Evolutionary conservation across 2,113 vertebrate species (phyloP).

Genomic region (Gnathonemus echidnorhynchus): DNA sequence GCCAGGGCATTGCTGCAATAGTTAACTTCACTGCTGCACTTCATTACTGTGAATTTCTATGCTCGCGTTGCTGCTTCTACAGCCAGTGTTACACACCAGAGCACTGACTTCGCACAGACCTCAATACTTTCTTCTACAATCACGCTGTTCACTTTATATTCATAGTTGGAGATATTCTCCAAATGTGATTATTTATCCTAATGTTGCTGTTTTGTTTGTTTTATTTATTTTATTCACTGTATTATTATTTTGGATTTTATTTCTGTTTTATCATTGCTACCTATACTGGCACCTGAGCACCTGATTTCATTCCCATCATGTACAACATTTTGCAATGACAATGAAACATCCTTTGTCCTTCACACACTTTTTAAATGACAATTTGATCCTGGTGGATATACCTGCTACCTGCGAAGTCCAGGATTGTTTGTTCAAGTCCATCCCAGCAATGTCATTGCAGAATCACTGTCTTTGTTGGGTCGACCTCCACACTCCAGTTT

Average conservation of each 20-base stretch:
- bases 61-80: background rate
- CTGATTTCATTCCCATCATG: background rate
- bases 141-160: background rate
- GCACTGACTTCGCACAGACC: background rate
- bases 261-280: background rate
- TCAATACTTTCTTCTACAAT: background rate
- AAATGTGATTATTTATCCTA: background rate
- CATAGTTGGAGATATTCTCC: background rate
- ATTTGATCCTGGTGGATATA: background rate
- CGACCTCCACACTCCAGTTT: background rate
- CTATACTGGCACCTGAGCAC: background rate
- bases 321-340: background rate
- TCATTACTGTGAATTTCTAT: background rate
- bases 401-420: background rate
- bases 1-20: background rate
- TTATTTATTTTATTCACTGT: background rate
- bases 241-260: background rate
- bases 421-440: background rate
- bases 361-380: background rate
- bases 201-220: background rate
- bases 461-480: background rate
- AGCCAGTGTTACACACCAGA: background rate
- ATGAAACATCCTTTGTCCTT: background rate
- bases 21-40: background rate
- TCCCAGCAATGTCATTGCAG: background rate